Evolutionary conservation across 2,113 vertebrate species (phyloP), one percentile per base, ranked within the genome.

Genomic region (Potamarius usumacintae): DNA sequence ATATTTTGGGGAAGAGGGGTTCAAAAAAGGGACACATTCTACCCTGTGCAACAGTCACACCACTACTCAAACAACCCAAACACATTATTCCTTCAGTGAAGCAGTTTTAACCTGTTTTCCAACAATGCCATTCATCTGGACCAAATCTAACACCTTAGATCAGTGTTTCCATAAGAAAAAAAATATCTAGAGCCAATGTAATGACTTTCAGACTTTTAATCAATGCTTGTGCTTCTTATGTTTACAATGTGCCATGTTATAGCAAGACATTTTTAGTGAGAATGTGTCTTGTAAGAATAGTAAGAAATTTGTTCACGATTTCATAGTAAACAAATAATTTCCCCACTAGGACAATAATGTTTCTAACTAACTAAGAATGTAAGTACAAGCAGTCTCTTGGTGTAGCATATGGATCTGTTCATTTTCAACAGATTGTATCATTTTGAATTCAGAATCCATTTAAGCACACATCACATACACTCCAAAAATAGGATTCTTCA

Each of bases 401-500:
- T 80, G 78, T 34, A 81, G 30, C 79, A 81, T 81, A 81, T 60
- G 79, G 30, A 81, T 60, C 1, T 25, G 78, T 82, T 82, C 4
- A 14, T 42, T 82, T 82, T 48, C 18, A 81, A 22, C 79, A 62
- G 30, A 22, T 25, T 81, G 78, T 22, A 48, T 82, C 30, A 25
- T 58, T 48, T 22, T 48, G 18, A 62, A 62, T 48, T 62, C 34
- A 62, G 30, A 82, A 82, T 62, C 57, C 57, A 62, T 82, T 82
- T 82, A 62, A 62, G 25, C 57, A 62, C 57, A 82, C 57, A 81
- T 34, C 57, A 25, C 30, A 62, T 18, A 62, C 57, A 82, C 57
- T 62, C 30, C 79, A 25, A 81, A 42, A 60, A 62, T 81, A 62
- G 30, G 57, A 82, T 62, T 48, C 57, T 42, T 42, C 30, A 60